Evolutionary conservation across 1,140 invertebrate genomes (phyloP), one percentile per base, ranked within the genome.

Genomic region (Anthonomus grandis): DNA sequence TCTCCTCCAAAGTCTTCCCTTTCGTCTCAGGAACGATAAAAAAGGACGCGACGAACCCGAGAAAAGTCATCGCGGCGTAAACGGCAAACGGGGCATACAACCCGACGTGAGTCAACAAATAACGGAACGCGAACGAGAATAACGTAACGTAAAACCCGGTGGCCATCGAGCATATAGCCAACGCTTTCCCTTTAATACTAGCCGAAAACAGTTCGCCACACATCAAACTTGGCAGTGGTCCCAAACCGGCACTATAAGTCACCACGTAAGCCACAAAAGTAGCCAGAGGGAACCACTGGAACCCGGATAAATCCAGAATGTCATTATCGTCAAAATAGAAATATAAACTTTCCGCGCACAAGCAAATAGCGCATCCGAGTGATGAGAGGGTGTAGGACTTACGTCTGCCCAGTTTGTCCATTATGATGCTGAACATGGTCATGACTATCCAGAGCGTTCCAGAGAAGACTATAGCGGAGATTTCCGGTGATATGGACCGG

Each of bases 401-500:
- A 46, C 47, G 61, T 12, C 65, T 59, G 1, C 63, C 63, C 6
- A 54, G 46, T 51, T 42, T 39, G 8, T 48, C 52, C 47, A 89
- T 83, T 36, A 86, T 66, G 4, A 41, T 3, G 34, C 86, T 66
- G n/a, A 57, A 37, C n/a, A 34, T 50, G 2, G 56, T 24, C 45
- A 64, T 34, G 18, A 94, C 86, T 2, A 90, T 93, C 2, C 87
- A 72, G 61, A 85, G 83, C 15, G 85, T 67, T 1, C 70, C 64
- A 47, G 82, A 83, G 49, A 86, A 62, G 18, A 78, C 59, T 19
- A 79, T 78, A 0, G 78, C 74, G 0, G 72, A 68, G 8, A 70
- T 46, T 1, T 65, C 68, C 0, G 78, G 67, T 2, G 71, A 64
- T 1, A 77, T 27, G 10, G 60, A 65, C 4, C 10, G 13, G 0